Percentiles rank a stretch among this genome's conserved stretches.
Conservation (phyloP, 1,140 invertebrate genomes). For the Helicoverpa armigera region DNA sequence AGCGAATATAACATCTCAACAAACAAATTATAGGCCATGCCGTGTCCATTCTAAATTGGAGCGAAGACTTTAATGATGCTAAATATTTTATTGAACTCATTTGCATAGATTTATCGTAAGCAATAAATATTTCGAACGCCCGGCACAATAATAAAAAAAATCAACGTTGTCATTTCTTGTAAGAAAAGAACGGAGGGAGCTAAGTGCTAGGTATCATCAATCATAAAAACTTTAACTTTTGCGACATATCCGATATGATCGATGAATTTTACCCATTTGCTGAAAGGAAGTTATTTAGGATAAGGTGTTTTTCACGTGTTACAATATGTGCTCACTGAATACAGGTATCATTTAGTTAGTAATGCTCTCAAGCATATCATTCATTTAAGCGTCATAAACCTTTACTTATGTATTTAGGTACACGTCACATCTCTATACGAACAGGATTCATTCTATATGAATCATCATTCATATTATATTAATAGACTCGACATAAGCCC, state of each 20-base stretch:
- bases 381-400: no score
- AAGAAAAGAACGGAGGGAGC: constrained; percentile 13
- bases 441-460: no score
- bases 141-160: neutral
- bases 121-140: constrained; percentile 7
- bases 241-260: constrained; percentile 42
- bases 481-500: neutral
- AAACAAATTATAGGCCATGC: constrained; percentile 11
- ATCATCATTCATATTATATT: neutral
- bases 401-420: no score
- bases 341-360: no score
- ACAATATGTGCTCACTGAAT: neutral
- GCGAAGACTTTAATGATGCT: neutral
- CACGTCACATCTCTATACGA: no score
- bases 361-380: no score
- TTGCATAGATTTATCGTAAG: constrained; percentile 32
- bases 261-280: constrained; percentile 27
- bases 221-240: constrained; percentile 44
- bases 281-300: constrained; percentile 1
- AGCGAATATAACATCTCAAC: constrained; percentile 16
- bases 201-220: constrained; percentile 38
- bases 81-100: constrained; percentile 37
- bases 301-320: neutral
- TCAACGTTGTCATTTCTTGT: constrained; percentile 4
- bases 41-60: constrained; percentile 23